Conservation (phyloP, 2,797 vertebrate species). For the Cryptoprocta ferox region DNA sequence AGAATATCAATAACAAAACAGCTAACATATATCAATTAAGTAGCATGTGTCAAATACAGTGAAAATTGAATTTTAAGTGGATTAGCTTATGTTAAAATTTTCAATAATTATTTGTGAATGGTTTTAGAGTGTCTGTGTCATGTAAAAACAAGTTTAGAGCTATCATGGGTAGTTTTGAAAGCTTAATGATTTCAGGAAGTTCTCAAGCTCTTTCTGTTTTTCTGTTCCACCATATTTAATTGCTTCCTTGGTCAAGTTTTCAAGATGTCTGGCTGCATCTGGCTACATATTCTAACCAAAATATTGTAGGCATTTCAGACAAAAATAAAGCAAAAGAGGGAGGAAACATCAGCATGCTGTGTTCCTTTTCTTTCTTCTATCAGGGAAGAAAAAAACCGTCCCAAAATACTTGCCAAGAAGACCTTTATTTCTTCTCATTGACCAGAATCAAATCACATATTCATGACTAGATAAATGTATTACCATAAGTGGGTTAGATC, state of each 20-base stretch:
- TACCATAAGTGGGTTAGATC: neutral
- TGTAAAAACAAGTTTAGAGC: neutral
- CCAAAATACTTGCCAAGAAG: neutral
- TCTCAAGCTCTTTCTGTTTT: neutral
- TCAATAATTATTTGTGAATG: neutral
- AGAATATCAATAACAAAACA: neutral
- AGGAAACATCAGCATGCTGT: neutral
- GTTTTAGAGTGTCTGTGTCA: neutral
- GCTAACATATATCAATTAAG: neutral
- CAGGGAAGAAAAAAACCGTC: neutral
- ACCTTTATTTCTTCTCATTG: neutral
- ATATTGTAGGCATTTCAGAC: neutral
- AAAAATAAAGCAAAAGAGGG: neutral
- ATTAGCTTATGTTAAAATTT: neutral
- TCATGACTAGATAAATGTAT: neutral
- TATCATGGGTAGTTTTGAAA: neutral
- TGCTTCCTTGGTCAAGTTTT: neutral
- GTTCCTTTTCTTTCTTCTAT: neutral
- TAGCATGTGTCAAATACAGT: neutral
- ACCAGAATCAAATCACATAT: neutral
- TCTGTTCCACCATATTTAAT: neutral
- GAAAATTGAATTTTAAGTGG: constrained; percentile 11
- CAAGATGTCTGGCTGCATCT: neutral
- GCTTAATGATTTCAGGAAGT: neutral
- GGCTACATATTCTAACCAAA: neutral